Conservation (phyloP, 2,888 invertebrate genomes). For the Piscicola geometra region DNA sequence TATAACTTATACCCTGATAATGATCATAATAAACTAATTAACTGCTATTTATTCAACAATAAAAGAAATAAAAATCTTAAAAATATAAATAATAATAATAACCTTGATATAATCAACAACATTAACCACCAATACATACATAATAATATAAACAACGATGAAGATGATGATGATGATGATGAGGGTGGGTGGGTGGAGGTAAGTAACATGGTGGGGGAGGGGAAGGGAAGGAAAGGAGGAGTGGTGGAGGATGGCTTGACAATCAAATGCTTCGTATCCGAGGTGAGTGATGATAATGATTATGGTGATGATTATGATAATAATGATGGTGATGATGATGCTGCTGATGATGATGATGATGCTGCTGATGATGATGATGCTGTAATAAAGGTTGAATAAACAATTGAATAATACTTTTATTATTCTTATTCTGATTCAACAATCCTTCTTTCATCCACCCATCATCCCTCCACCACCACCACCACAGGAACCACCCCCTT, state of each 20-base stretch:
- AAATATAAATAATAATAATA: not conserved
- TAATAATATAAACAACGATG: not conserved
- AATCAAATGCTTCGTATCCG: too few relatives aligned
- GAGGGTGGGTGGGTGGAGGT: not conserved
- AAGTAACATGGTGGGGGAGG: not conserved
- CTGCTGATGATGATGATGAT: not conserved
- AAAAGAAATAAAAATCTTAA: slow-evolving; percentile 6
- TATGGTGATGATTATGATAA: too few relatives aligned
- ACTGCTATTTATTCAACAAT: too few relatives aligned
- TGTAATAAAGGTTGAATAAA: too few relatives aligned
- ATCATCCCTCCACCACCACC: too few relatives aligned
- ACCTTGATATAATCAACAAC: not conserved
- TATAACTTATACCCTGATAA: too few relatives aligned
- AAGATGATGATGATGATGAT: slow-evolving; percentile 15
- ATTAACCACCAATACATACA: not conserved
- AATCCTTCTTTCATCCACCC: too few relatives aligned
- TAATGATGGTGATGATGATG: not conserved
- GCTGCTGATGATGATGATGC: not conserved
- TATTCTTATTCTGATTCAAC: too few relatives aligned
- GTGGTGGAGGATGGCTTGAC: not conserved
- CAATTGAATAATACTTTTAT: too few relatives aligned
- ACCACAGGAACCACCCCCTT: too few relatives aligned
- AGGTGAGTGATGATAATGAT: too few relatives aligned
- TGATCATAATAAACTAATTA: too few relatives aligned
- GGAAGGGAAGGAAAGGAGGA: not conserved